Evolutionary conservation across 2,113 vertebrate species (phyloP).

Genomic region (Daubentonia madagascariensis): DNA sequence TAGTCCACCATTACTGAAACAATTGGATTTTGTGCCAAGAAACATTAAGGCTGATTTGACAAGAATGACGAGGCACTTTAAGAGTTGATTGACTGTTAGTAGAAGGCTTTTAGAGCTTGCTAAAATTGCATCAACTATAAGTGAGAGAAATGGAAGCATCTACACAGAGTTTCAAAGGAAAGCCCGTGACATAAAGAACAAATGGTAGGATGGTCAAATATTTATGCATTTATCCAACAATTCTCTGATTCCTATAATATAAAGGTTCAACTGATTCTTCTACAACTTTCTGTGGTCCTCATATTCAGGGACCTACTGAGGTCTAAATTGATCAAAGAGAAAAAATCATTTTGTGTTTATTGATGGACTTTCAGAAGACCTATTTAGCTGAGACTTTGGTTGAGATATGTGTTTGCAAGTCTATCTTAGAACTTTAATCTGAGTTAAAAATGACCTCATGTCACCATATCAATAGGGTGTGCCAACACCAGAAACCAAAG

Average conservation of each 20-base stretch:
- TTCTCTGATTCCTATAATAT: not conserved
- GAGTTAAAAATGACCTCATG: not conserved
- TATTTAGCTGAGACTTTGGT: not conserved
- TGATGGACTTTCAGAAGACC: not conserved
- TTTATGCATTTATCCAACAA: not conserved
- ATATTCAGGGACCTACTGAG: not conserved
- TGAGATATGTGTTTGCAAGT: not conserved
- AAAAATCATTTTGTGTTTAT: conserved; percentile 9
- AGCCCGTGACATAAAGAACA: conserved; percentile 7
- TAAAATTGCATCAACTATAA: conserved; percentile 62
- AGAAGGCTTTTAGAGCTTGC: conserved; percentile 71
- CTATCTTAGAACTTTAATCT: not conserved
- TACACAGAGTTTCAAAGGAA: conserved; percentile 48
- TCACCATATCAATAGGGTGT: not conserved
- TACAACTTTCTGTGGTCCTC: not conserved
- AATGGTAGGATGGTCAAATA: conserved; percentile 24
- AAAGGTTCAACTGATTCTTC: conserved; percentile 6
- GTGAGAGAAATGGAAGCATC: conserved; percentile 63
- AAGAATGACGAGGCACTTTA: conserved; percentile 69
- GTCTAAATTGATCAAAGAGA: not conserved
- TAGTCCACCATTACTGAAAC: conserved; percentile 62
- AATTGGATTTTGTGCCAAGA: conserved; percentile 74
- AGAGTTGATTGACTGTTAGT: conserved; percentile 72
- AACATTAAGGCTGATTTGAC: conserved; percentile 72
- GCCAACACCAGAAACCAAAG: not conserved